Evolutionary conservation across 2,113 vertebrate genomes (phyloP).

Genomic region (Procapra przewalskii): DNA sequence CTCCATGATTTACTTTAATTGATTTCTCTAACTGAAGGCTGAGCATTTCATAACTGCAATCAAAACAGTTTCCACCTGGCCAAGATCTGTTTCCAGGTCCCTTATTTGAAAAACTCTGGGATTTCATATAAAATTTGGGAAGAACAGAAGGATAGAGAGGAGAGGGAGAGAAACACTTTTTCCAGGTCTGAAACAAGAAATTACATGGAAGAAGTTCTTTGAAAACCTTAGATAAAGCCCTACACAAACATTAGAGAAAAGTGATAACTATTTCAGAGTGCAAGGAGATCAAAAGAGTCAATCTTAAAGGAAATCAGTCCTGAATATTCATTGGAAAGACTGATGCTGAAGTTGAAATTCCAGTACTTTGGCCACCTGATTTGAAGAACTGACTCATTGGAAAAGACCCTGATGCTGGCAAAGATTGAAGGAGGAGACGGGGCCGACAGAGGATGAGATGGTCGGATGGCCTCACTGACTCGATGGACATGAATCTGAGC

Average conservation of each 20-base stretch:
- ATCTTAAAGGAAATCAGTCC: not conserved
- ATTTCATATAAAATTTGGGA: slow-evolving; percentile 17
- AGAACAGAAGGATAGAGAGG: not conserved
- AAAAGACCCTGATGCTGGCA: not conserved
- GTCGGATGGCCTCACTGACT: not conserved
- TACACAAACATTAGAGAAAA: not conserved
- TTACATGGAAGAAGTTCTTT: not conserved
- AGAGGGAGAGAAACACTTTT: not conserved
- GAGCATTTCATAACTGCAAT: not conserved
- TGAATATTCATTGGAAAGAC: not conserved
- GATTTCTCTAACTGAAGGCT: slow-evolving; percentile 50
- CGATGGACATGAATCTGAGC: not conserved
- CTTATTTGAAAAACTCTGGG: not conserved
- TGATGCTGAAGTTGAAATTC: not conserved
- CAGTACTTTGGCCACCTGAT: not conserved
- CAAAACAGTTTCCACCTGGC: not conserved
- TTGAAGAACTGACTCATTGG: not conserved
- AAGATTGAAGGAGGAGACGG: not conserved
- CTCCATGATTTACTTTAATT: slow-evolving; percentile 31
- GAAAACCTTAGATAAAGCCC: not conserved
- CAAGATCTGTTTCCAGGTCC: not conserved
- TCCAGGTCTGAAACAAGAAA: not conserved
- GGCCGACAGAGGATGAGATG: not conserved
- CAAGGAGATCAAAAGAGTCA: not conserved
- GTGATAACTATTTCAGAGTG: not conserved